Percentiles rank a stretch among this genome's conserved stretches.
Conservation (phyloP, 2,797 vertebrate genomes). For the Fratercula arctica region DNA sequence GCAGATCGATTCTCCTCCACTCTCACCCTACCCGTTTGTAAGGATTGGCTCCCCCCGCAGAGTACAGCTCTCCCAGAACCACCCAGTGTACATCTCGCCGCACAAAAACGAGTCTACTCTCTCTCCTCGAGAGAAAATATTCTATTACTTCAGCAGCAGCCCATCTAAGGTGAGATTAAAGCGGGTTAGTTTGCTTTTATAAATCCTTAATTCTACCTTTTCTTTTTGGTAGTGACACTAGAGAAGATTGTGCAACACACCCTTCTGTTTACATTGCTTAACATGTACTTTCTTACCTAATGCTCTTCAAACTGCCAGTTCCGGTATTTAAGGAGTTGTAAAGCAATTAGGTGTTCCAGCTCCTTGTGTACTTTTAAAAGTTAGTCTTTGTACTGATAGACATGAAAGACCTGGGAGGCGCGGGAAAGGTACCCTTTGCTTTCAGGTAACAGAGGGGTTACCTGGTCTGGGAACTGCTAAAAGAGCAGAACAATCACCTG, state of each 20-base stretch:
- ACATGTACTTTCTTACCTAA: background rate
- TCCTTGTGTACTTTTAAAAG: background rate
- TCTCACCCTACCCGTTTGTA: slow-evolving; percentile 88
- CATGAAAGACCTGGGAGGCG: accelerated
- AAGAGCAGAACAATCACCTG: background rate
- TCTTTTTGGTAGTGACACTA: background rate
- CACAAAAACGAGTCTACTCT: slow-evolving; percentile 81
- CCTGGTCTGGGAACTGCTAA: accelerated
- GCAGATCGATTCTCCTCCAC: slow-evolving; percentile 84
- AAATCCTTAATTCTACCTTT: background rate
- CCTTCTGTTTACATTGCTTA: background rate
- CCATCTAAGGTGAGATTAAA: slow-evolving; percentile 85
- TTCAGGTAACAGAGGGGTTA: background rate
- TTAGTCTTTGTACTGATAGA: background rate
- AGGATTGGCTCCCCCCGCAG: slow-evolving; percentile 87
- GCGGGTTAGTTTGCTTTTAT: background rate
- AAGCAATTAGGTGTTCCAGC: background rate
- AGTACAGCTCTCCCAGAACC: slow-evolving; percentile 88
- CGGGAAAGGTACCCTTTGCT: accelerated
- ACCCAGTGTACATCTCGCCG: slow-evolving; percentile 90
- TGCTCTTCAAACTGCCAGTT: accelerated
- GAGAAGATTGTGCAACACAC: accelerated
- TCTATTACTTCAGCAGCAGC: slow-evolving; percentile 92
- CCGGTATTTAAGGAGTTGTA: background rate
- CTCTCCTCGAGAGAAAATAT: slow-evolving; percentile 85